Evolutionary conservation across 1,140 invertebrate genomes (phyloP).

Genomic region (Psix sp.): DNA sequence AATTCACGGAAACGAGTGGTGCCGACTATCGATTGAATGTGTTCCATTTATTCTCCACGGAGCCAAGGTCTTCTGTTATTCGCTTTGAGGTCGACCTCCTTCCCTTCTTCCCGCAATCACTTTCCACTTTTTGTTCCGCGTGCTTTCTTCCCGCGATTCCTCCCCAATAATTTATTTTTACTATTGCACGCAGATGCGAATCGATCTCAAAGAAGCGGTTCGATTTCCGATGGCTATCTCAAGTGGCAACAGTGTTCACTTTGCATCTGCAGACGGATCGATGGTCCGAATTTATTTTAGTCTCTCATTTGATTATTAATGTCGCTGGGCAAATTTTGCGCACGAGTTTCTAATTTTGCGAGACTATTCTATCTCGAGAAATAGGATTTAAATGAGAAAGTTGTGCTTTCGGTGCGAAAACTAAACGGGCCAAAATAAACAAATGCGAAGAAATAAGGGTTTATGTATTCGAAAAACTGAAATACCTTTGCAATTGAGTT

Average conservation of each 20-base stretch:
- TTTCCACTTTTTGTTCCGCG: conserved; percentile 25
- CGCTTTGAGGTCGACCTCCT: conserved; percentile 40
- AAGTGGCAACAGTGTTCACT: conserved; percentile 3
- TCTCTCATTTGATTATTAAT: neutral
- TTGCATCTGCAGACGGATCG: conserved; percentile 2
- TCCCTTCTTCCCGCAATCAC: conserved; percentile 9
- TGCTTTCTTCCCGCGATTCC: conserved; percentile 18
- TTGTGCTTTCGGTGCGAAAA: too few relatives aligned
- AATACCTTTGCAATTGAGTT: too few relatives aligned
- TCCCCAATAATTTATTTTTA: neutral
- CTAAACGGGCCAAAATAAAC: too few relatives aligned
- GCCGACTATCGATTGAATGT: conserved; percentile 52
- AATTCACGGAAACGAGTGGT: conserved; percentile 48
- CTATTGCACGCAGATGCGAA: conserved; percentile 15
- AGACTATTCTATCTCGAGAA: too few relatives aligned
- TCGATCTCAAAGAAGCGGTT: conserved; percentile 14
- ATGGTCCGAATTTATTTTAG: neutral
- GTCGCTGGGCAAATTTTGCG: too few relatives aligned
- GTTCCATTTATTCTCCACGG: conserved; percentile 52
- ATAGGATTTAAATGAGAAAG: too few relatives aligned
- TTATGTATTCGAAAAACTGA: too few relatives aligned
- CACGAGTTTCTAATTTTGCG: too few relatives aligned
- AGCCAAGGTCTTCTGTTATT: conserved; percentile 52
- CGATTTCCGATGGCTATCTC: conserved; percentile 4
- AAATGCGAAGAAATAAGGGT: too few relatives aligned